Conservation (phyloP, 2,888 invertebrate genomes). For the Cacoxenus indagator region DNA sequence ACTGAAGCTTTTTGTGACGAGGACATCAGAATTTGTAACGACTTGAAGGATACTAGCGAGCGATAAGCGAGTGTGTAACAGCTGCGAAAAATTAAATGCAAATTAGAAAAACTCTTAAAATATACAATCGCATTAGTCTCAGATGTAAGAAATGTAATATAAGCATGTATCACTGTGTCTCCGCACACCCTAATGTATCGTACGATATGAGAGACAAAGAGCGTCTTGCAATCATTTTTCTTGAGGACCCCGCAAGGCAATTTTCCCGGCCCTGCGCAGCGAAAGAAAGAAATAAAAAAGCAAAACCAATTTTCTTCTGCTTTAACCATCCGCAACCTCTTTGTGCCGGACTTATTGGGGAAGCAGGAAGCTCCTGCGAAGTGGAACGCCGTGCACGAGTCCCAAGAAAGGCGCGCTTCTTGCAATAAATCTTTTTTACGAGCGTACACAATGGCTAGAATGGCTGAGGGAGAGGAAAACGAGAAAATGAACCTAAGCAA, state of each 20-base stretch:
- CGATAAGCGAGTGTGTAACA: constrained; percentile 44
- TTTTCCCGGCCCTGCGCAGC: constrained; percentile 46
- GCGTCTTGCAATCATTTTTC: constrained; percentile 55
- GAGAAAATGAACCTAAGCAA: constrained; percentile 68
- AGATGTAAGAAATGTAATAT: constrained; percentile 62
- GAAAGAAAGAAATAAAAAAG: constrained; percentile 33
- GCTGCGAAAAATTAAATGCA: constrained; percentile 65
- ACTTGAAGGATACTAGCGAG: constrained; percentile 43
- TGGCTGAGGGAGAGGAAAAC: constrained; percentile 51
- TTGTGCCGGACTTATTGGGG: constrained; percentile 38
- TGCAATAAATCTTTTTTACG: constrained; percentile 71
- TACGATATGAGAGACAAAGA: constrained; percentile 18
- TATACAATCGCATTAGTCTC: constrained; percentile 61
- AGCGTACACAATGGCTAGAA: constrained; percentile 68
- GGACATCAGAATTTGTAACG: constrained; percentile 54
- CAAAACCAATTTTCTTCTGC: constrained; percentile 58
- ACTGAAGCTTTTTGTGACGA: constrained; percentile 47
- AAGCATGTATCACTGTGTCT: constrained; percentile 33
- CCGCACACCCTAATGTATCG: constrained; percentile 14
- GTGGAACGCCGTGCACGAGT: constrained; percentile 54
- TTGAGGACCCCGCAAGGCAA: constrained; percentile 52
- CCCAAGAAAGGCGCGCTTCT: constrained; percentile 68
- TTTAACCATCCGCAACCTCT: constrained; percentile 31
- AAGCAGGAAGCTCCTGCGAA: constrained; percentile 10
- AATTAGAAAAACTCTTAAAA: constrained; percentile 58